These are phyloP conservation scores for Uropetala carovei DNA, from an alignment of 2,888 invertebrate species.

Conservation along the genomic window DNA sequence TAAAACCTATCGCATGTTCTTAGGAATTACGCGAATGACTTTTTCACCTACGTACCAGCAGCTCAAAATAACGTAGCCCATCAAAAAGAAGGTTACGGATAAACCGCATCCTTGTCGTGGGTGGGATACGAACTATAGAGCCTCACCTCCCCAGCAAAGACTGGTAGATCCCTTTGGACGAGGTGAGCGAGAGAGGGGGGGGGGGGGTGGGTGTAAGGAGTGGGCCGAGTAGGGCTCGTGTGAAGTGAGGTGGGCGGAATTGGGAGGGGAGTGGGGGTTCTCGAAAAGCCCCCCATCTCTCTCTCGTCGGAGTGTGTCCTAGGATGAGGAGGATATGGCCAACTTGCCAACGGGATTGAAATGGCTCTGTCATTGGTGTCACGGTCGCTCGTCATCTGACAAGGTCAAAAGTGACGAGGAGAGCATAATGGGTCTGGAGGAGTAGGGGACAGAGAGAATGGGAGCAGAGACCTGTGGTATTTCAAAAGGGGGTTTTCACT, in stretches of 20 bases:
- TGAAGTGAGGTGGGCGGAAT: background rate
- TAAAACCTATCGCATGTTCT: too few species aligned
- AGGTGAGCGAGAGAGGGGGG: background rate
- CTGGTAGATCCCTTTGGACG: background rate
- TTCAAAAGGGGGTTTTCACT: conserved; percentile 32
- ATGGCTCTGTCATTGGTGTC: conserved; percentile 50
- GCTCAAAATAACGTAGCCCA: background rate
- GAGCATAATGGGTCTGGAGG: background rate
- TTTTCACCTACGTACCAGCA: background rate
- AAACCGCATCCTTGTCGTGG: background rate
- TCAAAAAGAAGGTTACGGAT: background rate
- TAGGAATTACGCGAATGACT: too few species aligned
- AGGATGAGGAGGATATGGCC: conserved; percentile 19
- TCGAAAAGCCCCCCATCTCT: background rate
- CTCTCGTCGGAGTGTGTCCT: background rate
- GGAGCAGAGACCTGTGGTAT: conserved; percentile 20
- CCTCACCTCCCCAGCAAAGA: background rate
- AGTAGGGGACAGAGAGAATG: background rate
- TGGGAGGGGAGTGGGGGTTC: background rate
- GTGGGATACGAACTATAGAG: background rate
- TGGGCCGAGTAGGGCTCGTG: background rate
- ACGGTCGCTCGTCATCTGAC: conserved; percentile 38
- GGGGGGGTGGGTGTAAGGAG: background rate
- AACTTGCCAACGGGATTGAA: background rate
- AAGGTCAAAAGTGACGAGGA: conserved; percentile 29